Base-by-base conservation (phyloP, 2,113 vertebrate species). In the Perca fluviatilis region DNA sequence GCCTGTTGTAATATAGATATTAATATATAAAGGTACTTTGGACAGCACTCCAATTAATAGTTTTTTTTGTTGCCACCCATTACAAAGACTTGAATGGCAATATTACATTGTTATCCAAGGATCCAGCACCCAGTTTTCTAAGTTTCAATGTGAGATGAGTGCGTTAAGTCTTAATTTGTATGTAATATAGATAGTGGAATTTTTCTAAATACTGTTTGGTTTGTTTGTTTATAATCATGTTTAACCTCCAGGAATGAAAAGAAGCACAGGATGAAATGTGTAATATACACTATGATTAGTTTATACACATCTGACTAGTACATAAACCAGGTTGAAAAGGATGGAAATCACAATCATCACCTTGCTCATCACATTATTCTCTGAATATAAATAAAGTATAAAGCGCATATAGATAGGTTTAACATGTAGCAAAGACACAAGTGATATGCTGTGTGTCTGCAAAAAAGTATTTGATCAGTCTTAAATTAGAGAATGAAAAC, bases 381-480 rank as follows among this genome's bases (percentile, higher is more conserved):
- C 57, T 79, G 7, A 79, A 78, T 74, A 80, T 50, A n/a, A 83
- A 74, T 63, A 66, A 73, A 51, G 33, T 68, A 57, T 75, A 74
- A 80, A 86, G 73, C 54, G 1, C 25, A 64, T 83, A 70, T 49
- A 83, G 12, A 77, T 83, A 65, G 72, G 54, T 23, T 50, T 21
- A 58, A 74, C 53, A 82, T 16, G 4, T 77, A 61, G 64, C 23
- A 71, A 83, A 82, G 66, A 89, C 76, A 83, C 58, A 50, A 40
- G 46, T 7, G 6, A 78, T 66, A 71, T 49, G 70, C 46, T 63
- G 70, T 80, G 57, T 77, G 74, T 83, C 61, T 78, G 68, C 60
- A 77, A 83, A 78, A 49, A 25, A 66, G 66, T 25, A 65, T 74
- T 86, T 82, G 51, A 93, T 93, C 81, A 91, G 86, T 92, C 80